phyloP scores from a whole-genome alignment of 2,113 vertebrate genomes.

The Hippocampus mohnikei region DNA sequence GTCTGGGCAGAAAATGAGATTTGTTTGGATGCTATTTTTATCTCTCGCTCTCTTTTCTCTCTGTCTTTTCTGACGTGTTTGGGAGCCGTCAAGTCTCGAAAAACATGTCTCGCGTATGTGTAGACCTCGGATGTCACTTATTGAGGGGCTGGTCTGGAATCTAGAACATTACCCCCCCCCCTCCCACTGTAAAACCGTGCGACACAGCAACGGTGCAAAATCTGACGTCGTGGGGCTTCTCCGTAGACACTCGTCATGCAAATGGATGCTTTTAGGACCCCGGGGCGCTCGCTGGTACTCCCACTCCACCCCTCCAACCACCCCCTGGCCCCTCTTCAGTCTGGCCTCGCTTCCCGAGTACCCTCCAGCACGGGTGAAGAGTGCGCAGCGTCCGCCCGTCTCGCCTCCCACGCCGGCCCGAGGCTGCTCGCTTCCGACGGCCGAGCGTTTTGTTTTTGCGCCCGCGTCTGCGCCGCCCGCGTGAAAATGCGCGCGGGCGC shows the following conservation, averaged over 20 bases:
- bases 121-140: too few species aligned
- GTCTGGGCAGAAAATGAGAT: too few species aligned
- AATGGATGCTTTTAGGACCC: slow-evolving; percentile 8
- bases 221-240: too few species aligned
- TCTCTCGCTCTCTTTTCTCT: too few species aligned
- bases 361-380: slow-evolving; percentile 58
- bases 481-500: not conserved
- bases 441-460: slow-evolving; percentile 57
- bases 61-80: too few species aligned
- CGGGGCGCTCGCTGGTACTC: slow-evolving; percentile 10
- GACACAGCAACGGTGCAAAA: too few species aligned
- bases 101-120: too few species aligned
- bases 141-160: too few species aligned
- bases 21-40: too few species aligned
- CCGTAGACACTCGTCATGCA: not conserved
- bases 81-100: too few species aligned
- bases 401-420: slow-evolving; percentile 52
- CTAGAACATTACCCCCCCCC: too few species aligned
- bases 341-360: slow-evolving; percentile 40
- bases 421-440: slow-evolving; percentile 32
- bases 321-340: not conserved
- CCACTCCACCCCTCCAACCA: not conserved
- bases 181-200: too few species aligned
- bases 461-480: slow-evolving; percentile 49
- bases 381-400: slow-evolving; percentile 60